Evolutionary conservation across 2,888 invertebrate genomes (phyloP), one percentile per base, ranked within the genome.

Genomic region (Sympetrum striolatum): DNA sequence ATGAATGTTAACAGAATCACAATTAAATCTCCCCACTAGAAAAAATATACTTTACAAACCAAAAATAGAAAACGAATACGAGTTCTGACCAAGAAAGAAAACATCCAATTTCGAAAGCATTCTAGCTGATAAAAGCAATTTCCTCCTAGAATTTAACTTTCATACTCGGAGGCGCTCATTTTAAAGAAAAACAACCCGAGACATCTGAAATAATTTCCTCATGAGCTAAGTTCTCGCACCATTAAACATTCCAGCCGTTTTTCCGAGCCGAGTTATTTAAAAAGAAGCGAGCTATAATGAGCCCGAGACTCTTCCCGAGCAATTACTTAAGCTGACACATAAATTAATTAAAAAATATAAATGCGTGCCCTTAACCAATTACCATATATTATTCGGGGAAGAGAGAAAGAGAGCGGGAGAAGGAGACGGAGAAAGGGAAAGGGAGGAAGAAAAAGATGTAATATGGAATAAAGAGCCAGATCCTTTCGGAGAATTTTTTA

Each of bases 321-420:
- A 86, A 86, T 86, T 64, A 86, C 86, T 86, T 86, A 86, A 60
- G 86, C 86, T 60, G 86, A 60, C 35, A 18, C 86, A 86, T 86
- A 37, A 64, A 86, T 86, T 60, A 58, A 60, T 60, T 86, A 37
- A 37, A 80, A 60, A n/a, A 86, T n/a, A n/a, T 14, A 18, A 31
- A n/a, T 31, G 73, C 73, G 14, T 22, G 64, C 73, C 73, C 73
- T 73, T 31, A 31, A 73, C 73, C 73, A 73, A 73, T 73, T 73
- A 73, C 73, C 73, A 73, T 73, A 73, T 73, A 73, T 73, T 73
- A 73, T 31, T 73, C 73, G 31, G 73, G 73, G 73, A 25, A 31
- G 73, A 73, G 31, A 25, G 53, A 73, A 31, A 1, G n/a, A 64
- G 25, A 2, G 64, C 2, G 64, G 3, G n/a, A n/a, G n/a, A n/a